phyloP scores from a whole-genome alignment of 2,113 vertebrate genomes.

The Trogon surrucura region DNA sequence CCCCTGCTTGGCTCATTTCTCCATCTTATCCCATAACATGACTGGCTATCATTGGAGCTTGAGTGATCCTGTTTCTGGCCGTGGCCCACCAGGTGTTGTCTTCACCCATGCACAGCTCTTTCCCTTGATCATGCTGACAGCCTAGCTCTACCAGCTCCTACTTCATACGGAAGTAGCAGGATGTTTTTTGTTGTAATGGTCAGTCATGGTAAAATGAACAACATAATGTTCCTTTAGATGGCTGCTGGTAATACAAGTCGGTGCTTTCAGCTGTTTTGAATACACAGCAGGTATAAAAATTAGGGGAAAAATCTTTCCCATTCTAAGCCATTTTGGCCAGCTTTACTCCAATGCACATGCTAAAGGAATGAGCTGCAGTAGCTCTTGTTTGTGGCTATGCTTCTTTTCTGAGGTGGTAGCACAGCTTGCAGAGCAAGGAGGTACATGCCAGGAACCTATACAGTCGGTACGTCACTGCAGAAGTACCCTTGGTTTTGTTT shows the following conservation, averaged over 20 bases:
- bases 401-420: background rate
- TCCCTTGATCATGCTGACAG: background rate
- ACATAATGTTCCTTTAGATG: background rate
- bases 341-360: background rate
- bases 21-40: background rate
- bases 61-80: background rate
- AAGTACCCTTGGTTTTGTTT: background rate
- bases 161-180: background rate
- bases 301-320: background rate
- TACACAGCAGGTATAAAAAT: background rate
- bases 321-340: background rate
- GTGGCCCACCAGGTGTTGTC: background rate
- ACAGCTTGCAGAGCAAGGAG: background rate
- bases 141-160: background rate
- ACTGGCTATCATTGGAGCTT: background rate
- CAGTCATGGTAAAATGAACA: background rate
- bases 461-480: background rate
- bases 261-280: background rate
- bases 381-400: background rate
- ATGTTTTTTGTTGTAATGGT: background rate
- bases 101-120: background rate
- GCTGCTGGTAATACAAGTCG: background rate
- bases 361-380: background rate
- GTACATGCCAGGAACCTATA: accelerated
- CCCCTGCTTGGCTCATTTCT: background rate